Base-by-base conservation (phyloP, 2,113 vertebrate genomes). In the Dromas ardeola region DNA sequence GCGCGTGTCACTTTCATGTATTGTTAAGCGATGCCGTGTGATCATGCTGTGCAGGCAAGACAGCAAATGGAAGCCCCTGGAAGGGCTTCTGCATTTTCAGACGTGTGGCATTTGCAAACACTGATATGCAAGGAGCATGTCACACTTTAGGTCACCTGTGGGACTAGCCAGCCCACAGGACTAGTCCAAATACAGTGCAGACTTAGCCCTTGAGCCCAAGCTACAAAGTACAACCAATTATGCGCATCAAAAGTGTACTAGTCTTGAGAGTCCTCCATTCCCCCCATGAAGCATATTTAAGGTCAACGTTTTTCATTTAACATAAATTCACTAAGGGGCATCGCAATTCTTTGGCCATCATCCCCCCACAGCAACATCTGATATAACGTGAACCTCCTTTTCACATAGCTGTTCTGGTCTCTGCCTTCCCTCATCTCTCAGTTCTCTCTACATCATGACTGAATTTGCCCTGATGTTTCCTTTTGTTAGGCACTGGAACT, bases 11-110 rank as follows among this genome's bases (percentile, higher is more conserved):
- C 38, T 79, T 90, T 43, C 50, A 67, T 1, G 0, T 49, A 19
- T 1, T 74, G 30, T 49, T 7, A 5, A 63, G 16, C 0, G 0
- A 62, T 67, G 66, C 6, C 3, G 10, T 36, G 20, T 0, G 5
- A 78, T 56, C 16, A 27, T 25, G 22, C 16, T 52, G 19, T 32
- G 34, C 36, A 88, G 70, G 43, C 43, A 66, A 34, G 50, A 74
- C 10, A 40, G 18, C 2, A 29, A 77, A 15, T 5, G 8, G 29
- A 66, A 63, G 38, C 26, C 18, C 13, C 15, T 62, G 45, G 30
- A 66, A 80, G 50, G 10, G 1, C 23, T 84, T 65, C 43, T 45
- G 67, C 34, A 29, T 76, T 84, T 80, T 65, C 45, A 65, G 38
- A 80, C 13, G 11, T 3, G 6, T 53, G 22, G 22, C 7, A 83